Evolutionary conservation across 1,140 invertebrate genomes (phyloP).

Genomic region (Gryllus bimaculatus): DNA sequence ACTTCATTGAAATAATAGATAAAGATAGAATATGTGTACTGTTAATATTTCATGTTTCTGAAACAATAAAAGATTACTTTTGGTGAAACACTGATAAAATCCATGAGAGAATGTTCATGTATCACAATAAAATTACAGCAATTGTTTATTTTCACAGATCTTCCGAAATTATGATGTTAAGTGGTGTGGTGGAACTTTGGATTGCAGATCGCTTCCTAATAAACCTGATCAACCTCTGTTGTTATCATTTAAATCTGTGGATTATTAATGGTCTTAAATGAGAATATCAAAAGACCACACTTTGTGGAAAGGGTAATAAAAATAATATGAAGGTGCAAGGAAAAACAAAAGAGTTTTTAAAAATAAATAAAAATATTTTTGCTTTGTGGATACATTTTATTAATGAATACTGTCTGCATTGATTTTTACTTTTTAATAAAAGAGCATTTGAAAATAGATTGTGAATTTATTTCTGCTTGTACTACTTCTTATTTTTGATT

Average conservation of each 20-base stretch:
- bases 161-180: constrained; percentile 52
- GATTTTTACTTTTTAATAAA: no score
- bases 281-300: no score
- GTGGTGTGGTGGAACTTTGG: constrained; percentile 54
- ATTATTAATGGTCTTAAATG: not conserved
- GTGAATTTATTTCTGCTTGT: no score
- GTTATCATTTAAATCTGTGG: constrained; percentile 39
- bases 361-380: no score
- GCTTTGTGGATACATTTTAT: no score
- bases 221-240: constrained; percentile 62
- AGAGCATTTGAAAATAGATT: no score
- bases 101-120: not conserved
- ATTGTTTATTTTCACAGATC: constrained; percentile 44
- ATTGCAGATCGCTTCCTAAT: constrained; percentile 57
- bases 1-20: not conserved
- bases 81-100: not conserved
- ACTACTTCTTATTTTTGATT: no score
- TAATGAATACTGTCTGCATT: no score
- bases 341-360: no score
- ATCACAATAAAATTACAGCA: not conserved
- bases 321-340: no score
- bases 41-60: not conserved
- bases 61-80: not conserved
- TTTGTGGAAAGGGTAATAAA: no score
- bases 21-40: not conserved